These are phyloP conservation scores for Hyposoter didymator DNA, from an alignment of 2,888 invertebrate genomes.

Conservation along the genomic window DNA sequence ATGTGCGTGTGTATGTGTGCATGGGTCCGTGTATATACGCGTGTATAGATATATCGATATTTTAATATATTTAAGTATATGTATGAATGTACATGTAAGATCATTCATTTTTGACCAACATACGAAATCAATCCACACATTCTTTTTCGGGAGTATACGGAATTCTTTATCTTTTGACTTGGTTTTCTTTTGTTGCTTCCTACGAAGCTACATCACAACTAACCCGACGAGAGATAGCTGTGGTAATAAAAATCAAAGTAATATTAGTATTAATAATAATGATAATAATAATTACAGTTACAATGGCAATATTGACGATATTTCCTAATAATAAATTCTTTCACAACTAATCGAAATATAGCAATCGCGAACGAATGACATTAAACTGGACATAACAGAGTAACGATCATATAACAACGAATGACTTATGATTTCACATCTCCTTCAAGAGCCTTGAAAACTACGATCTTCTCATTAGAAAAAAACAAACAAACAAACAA, in stretches of 20 bases:
- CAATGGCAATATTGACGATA: slow-evolving; percentile 43
- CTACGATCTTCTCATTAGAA: slow-evolving; percentile 2
- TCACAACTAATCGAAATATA: slow-evolving; percentile 43
- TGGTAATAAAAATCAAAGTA: slow-evolving; percentile 64
- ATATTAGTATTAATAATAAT: slow-evolving; percentile 54
- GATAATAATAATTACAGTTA: slow-evolving; percentile 58
- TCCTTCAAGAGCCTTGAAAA: slow-evolving; percentile 18
- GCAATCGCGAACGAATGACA: slow-evolving; percentile 35
- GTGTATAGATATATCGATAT: slow-evolving; percentile 28
- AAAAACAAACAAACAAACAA: slow-evolving; percentile 11
- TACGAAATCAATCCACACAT: slow-evolving; percentile 62
- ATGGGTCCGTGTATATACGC: slow-evolving; percentile 20
- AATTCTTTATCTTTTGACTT: slow-evolving; percentile 22
- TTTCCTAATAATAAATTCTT: slow-evolving; percentile 44
- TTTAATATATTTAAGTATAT: slow-evolving; percentile 27
- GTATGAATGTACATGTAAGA: slow-evolving; percentile 47
- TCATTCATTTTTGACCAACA: slow-evolving; percentile 49
- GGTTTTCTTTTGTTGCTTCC: slow-evolving; percentile 25
- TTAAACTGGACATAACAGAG: slow-evolving; percentile 37
- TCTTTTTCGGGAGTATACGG: slow-evolving; percentile 41
- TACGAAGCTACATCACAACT: slow-evolving; percentile 54
- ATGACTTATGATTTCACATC: slow-evolving; percentile 45
- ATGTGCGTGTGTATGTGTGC: slow-evolving; percentile 31
- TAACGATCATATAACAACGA: slow-evolving; percentile 63
- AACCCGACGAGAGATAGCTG: slow-evolving; percentile 57